These are phyloP conservation scores for Pantala flavescens DNA, from an alignment of 1,140 invertebrate species.

Conservation along the genomic window DNA sequence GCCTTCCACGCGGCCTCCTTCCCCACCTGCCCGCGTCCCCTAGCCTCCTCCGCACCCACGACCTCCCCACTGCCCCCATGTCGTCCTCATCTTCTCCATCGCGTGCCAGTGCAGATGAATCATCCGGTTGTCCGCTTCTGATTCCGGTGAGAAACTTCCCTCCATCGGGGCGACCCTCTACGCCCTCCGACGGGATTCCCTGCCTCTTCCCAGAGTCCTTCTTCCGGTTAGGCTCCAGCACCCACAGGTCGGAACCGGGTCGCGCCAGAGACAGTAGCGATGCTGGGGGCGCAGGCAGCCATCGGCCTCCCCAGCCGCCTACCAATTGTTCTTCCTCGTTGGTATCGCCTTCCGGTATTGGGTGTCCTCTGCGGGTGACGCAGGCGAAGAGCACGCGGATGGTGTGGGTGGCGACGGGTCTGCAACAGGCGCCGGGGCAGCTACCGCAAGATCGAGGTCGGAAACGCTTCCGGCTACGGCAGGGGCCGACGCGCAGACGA, in stretches of 20 bases:
- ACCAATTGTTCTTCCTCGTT: background rate
- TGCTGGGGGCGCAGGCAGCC: background rate
- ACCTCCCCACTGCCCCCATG: conserved; percentile 7
- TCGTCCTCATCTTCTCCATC: background rate
- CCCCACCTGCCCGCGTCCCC: background rate
- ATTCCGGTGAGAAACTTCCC: background rate
- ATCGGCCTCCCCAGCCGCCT: background rate
- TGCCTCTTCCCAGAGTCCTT: background rate
- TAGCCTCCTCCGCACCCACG: background rate
- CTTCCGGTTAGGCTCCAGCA: background rate
- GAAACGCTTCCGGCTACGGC: conserved; percentile 47
- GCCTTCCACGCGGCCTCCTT: background rate
- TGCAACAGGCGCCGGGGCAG: conserved; percentile 45
- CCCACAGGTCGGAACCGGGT: background rate
- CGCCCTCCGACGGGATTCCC: background rate
- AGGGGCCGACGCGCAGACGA: conserved; percentile 47
- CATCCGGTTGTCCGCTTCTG: background rate
- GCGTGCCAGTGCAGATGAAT: background rate
- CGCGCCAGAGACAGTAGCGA: background rate
- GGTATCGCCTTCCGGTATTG: background rate
- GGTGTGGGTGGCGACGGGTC: conserved; percentile 45
- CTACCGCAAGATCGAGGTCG: conserved; percentile 51
- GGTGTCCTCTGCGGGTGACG: background rate
- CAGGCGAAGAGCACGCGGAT: conserved; percentile 40
- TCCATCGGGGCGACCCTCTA: background rate